phyloP scores from a whole-genome alignment of 2,113 vertebrate species.

The Camelus dromedarius region DNA sequence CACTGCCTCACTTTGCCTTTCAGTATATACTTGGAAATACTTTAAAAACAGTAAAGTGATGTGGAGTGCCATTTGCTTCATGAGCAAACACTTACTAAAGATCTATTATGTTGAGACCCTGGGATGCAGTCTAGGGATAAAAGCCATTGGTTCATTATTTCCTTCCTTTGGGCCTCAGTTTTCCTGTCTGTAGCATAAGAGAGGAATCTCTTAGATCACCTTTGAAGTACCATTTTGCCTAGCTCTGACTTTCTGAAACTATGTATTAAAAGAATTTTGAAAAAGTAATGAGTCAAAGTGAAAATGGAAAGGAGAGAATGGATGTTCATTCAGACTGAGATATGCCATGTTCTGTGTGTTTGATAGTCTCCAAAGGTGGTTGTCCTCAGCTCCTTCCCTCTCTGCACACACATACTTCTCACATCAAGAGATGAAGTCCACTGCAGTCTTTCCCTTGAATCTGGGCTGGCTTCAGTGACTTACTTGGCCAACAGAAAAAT shows the following conservation, averaged over 20 bases:
- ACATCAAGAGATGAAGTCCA: neutral
- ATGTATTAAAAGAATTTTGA: neutral
- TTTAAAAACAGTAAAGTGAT: neutral
- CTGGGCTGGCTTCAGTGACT: neutral
- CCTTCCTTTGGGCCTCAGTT: neutral
- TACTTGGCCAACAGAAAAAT: neutral
- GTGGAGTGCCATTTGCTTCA: neutral
- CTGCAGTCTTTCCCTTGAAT: neutral
- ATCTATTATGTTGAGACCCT: neutral
- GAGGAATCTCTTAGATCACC: neutral
- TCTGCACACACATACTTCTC: neutral
- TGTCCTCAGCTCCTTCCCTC: neutral
- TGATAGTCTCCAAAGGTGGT: neutral
- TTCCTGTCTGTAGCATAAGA: neutral
- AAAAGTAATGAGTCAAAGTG: neutral
- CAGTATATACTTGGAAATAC: neutral
- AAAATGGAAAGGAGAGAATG: neutral
- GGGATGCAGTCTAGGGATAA: neutral
- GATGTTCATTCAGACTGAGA: neutral
- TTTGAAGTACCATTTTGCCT: neutral
- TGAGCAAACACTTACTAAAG: neutral
- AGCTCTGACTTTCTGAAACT: neutral
- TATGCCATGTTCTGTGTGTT: neutral
- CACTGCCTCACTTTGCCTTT: neutral
- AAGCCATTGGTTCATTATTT: neutral